A percentile compares a stretch with the other conserved stretches of the same genome.
Evolutionary conservation across 2,113 vertebrate genomes (phyloP).

Genomic region (Tragulus kanchil): DNA sequence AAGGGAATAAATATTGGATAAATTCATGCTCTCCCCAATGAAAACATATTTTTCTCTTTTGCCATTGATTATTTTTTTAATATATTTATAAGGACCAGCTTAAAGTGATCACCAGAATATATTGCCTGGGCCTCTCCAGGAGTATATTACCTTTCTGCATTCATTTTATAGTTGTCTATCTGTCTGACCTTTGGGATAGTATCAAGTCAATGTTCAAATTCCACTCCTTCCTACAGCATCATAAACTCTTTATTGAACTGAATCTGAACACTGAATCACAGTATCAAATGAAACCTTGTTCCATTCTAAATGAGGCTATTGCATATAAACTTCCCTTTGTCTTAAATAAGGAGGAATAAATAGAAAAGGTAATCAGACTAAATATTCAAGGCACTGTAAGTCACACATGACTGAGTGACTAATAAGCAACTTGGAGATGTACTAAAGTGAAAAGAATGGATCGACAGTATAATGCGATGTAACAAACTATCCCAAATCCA

Average conservation of each 20-base stretch:
- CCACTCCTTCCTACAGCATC: neutral
- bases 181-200: neutral
- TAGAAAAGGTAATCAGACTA: neutral
- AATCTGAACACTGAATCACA: neutral
- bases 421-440: neutral
- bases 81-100: neutral
- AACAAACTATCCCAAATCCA: neutral
- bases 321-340: neutral
- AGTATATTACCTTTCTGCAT: neutral
- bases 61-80: neutral
- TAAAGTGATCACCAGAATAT: neutral
- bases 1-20: neutral
- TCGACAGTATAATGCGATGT: neutral
- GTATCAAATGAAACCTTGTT: constrained; percentile 12
- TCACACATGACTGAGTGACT: too few relatives aligned
- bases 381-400: neutral
- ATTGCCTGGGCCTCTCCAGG: neutral
- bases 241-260: constrained; percentile 21
- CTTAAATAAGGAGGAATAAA: too few relatives aligned
- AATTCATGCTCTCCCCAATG: neutral
- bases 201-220: neutral
- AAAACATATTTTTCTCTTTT: neutral
- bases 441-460: neutral
- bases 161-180: neutral
- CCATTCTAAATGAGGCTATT: neutral